Evolutionary conservation across 2,797 vertebrate genomes (phyloP), one percentile per base, ranked within the genome.

Genomic region (Semaprochilodus insignis): DNA sequence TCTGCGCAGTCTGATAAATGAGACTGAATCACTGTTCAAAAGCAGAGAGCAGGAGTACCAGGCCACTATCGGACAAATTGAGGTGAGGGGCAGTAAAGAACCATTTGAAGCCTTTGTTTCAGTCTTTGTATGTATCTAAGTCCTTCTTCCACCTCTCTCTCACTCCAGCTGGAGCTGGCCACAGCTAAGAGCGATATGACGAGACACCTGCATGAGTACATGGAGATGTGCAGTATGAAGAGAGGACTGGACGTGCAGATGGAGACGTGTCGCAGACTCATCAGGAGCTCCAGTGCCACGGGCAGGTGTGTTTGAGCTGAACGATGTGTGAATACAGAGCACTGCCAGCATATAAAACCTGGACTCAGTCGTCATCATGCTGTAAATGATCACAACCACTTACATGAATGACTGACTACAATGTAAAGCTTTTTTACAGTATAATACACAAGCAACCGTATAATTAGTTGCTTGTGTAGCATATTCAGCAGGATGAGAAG

Each of bases 171-270:
- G 95, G 97, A 98, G 59, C 63, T 98, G 89, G 96, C 97, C 82
- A 98, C 95, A 0, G 97, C 97, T 31, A 98, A 98, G 92, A 98
- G 95, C 0, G 97, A 98, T 93, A 98, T 98, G 97, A 98, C 96
- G 85, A 92, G 97, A 6, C 97, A 98, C 84, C 95, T 98, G n/a
- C 97, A 98, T 0, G 97, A 98, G 86, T 98, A 98, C 91, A 98
- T 98, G 97, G 97, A 98, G 88, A 98, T 98, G 96, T 98, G 97
- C 89, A 97, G 96, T 89, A 97, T 98, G 97, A 98, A 98, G 85
- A 85, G 97, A 69, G 97, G 97, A 57, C 94, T 98, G 83, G 97
- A 98, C 4, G 97, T 98, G 17, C 97, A 98, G 92, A 98, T 98
- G 97, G 97, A 98, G 81, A 98, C 95, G 21, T 99, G 98, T 81